Evolutionary conservation across 2,113 vertebrate species (phyloP), one percentile per base, ranked within the genome.

Genomic region (Leuciscus idus): DNA sequence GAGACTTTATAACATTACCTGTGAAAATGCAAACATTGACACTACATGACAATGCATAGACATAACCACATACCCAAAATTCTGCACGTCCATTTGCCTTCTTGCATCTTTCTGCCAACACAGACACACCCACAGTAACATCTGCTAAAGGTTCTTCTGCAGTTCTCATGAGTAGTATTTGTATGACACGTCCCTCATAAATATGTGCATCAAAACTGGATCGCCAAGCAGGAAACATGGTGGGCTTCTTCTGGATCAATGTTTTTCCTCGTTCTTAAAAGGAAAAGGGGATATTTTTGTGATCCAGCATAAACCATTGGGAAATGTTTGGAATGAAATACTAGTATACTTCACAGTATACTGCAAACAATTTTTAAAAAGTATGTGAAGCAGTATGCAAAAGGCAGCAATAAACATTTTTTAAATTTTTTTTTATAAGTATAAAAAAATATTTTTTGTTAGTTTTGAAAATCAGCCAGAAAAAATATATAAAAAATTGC

Each of bases 181-280:
- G 98, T 59, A 99, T 92, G 73, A 99, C 97, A 0, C 98, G 96
- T 0, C 98, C 98, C 90, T 99, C 98, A 0, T 97, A 95, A 89
- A 99, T 97, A 91, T 99, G 98, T 84, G 98, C 97, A 0, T 99
- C 98, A 68, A 99, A 99, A 0, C 92, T 90, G 0, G 97, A 94
- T 84, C 96, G 97, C 98, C 98, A 99, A 6, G 96, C 93, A 0
- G 98, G 98, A 83, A 96, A 98, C 97, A 99, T 97, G 75, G 98
- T 99, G 5, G 98, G 97, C 84, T 98, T 99, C 93, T 90, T 98
- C 93, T 99, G 98, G 73, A 99, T 90, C 89, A 99, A 89, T 0
- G 98, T 98, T 92, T 98, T 99, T 8, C 98, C 98, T 70, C 98
- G 96, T 61, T 99, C 98, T 99, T 93, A 19, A 84, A 59, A 30